A percentile compares a stretch with the other conserved stretches of the same genome.
phyloP scores from a whole-genome alignment of 2,797 vertebrate species.

The Propithecus deckenii region DNA sequence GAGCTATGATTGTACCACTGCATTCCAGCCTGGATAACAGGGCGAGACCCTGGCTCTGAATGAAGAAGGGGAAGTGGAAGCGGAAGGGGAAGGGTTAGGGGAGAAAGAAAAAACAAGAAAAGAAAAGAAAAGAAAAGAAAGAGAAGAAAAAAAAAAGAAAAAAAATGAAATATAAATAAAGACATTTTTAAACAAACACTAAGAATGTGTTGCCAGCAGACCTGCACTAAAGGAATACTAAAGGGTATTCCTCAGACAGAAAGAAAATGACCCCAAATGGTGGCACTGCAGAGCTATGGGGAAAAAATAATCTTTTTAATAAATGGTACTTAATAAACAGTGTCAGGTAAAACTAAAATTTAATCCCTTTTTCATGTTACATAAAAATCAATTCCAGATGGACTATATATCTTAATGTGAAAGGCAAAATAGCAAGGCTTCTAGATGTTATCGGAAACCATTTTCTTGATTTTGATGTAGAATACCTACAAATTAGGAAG shows the following conservation, averaged over 20 bases:
- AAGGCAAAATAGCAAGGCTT: not conserved
- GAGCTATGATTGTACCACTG: no score
- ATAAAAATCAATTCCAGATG: conserved; percentile 11
- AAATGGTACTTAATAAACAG: not conserved
- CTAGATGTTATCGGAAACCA: not conserved
- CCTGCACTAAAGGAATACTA: not conserved
- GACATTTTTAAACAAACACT: not conserved
- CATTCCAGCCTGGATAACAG: no score
- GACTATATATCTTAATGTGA: not conserved
- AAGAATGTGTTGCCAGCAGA: not conserved
- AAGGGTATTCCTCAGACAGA: not conserved
- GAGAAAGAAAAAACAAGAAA: no score
- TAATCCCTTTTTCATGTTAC: not conserved
- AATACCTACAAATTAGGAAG: conserved; percentile 8
- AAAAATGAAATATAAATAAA: not conserved
- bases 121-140: no score
- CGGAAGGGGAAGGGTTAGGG: no score
- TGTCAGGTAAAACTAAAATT: not conserved
- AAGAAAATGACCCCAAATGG: not conserved
- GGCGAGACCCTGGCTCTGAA: no score
- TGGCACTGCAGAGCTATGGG: not conserved
- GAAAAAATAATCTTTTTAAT: not conserved
- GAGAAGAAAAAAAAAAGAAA: not conserved
- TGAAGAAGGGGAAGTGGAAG: no score
- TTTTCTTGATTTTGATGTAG: not conserved